Evolutionary conservation across 1,140 invertebrate species (phyloP).

Genomic region (Cyphomyrmex costatus): DNA sequence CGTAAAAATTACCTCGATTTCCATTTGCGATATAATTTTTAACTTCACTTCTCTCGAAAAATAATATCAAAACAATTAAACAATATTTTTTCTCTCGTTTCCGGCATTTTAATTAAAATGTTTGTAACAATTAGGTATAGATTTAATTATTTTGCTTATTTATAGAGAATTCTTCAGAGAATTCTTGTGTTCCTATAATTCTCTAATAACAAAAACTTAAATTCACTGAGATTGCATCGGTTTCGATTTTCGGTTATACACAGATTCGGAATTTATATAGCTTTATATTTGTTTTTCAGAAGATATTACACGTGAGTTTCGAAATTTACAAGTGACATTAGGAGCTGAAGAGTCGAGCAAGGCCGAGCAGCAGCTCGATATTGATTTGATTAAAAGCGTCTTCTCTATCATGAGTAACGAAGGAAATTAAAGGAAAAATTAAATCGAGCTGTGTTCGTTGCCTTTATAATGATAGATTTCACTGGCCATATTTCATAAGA

Average conservation of each 20-base stretch:
- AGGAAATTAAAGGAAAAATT: constrained; percentile 13
- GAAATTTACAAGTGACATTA: constrained; percentile 23
- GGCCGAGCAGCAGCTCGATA: constrained; percentile 22
- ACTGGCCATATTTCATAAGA: constrained; percentile 60
- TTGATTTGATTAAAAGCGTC: constrained; percentile 16
- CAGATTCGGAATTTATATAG: not conserved
- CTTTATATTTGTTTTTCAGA: not conserved
- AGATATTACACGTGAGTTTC: not conserved
- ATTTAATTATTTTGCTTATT: not conserved
- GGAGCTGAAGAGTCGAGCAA: not conserved
- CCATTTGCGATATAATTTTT: not conserved
- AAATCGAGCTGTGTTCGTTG: constrained; percentile 18
- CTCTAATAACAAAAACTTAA: not conserved
- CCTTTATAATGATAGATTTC: constrained; percentile 69
- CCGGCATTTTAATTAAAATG: not conserved
- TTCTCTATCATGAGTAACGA: constrained; percentile 25
- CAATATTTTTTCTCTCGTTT: not conserved
- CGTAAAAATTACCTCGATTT: not conserved
- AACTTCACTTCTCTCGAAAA: not conserved
- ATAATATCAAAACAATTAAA: not conserved
- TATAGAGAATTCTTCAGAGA: not conserved
- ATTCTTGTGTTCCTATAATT: not conserved
- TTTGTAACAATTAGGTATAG: not conserved
- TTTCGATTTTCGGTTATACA: constrained; percentile 12
- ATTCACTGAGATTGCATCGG: not conserved